A percentile compares a stretch with the other conserved stretches of the same genome.
Conservation (phyloP, 2,888 invertebrate genomes). For the Galeruca laticollis region DNA sequence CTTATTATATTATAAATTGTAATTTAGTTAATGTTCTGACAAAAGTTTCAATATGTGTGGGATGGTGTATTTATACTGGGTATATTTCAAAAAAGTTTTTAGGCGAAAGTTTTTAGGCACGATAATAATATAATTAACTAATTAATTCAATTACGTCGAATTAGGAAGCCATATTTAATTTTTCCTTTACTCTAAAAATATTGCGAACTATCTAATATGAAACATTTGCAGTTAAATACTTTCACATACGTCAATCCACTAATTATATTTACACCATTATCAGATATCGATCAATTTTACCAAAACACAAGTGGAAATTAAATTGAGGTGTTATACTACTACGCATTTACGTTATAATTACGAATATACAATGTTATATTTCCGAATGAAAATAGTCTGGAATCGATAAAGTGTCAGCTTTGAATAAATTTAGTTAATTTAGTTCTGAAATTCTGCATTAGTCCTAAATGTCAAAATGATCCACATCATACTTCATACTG, state of each 20-base stretch:
- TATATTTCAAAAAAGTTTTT: too few species aligned
- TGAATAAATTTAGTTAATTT: background rate
- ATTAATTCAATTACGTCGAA: background rate
- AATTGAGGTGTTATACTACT: background rate
- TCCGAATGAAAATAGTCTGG: background rate
- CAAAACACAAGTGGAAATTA: background rate
- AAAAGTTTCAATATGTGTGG: too few species aligned
- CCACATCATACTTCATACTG: too few species aligned
- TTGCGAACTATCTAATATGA: background rate
- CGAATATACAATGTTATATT: background rate
- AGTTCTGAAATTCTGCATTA: too few species aligned
- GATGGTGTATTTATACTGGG: too few species aligned
- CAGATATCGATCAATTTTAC: background rate
- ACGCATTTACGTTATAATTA: constrained; percentile 4
- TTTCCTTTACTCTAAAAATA: background rate
- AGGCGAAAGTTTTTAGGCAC: too few species aligned
- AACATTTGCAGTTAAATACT: constrained; percentile 4
- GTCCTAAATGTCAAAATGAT: too few species aligned
- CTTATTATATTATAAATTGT: too few species aligned
- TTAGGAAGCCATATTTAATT: background rate
- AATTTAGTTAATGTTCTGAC: too few species aligned
- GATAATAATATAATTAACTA: background rate
- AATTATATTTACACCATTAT: constrained; percentile 4
- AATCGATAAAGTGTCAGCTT: background rate
- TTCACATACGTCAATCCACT: background rate